Evolutionary conservation across 2,797 vertebrate species (phyloP).

Genomic region (Leptoclinus maculatus): DNA sequence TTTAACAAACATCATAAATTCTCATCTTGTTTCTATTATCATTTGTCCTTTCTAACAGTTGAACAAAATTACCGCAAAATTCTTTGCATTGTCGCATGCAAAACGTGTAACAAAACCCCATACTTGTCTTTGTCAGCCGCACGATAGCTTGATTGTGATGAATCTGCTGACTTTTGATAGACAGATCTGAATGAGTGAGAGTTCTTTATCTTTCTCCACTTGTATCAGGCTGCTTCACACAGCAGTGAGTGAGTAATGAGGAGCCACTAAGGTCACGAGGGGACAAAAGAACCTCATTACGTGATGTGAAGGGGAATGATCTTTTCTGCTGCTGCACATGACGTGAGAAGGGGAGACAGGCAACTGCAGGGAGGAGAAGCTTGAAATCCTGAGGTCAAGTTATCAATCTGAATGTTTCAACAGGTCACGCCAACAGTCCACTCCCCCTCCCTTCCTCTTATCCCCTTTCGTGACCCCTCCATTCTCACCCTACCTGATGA

Average conservation of each 20-base stretch:
- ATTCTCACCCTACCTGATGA: slow-evolving; percentile 50
- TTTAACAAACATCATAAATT: slow-evolving; percentile 35
- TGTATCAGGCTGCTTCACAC: slow-evolving; percentile 28
- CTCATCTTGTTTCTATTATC: slow-evolving; percentile 40
- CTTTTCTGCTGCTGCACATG: slow-evolving; percentile 62
- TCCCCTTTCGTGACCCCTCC: slow-evolving; percentile 39
- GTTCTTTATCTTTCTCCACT: slow-evolving; percentile 17
- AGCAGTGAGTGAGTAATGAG: slow-evolving; percentile 48
- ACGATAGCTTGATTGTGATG: slow-evolving; percentile 29
- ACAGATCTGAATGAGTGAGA: slow-evolving; percentile 26
- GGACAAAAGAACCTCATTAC: slow-evolving; percentile 43
- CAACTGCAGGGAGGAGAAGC: slow-evolving; percentile 61
- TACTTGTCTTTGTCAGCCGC: neutral
- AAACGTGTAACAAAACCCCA: slow-evolving; percentile 4
- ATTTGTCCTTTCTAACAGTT: slow-evolving; percentile 22
- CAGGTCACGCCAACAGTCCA: slow-evolving; percentile 43
- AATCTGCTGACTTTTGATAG: slow-evolving; percentile 31
- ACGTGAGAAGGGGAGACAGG: slow-evolving; percentile 77
- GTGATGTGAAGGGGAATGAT: slow-evolving; percentile 56
- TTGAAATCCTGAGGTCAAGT: slow-evolving; percentile 66
- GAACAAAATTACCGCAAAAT: neutral
- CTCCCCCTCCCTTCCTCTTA: slow-evolving; percentile 9
- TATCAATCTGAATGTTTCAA: slow-evolving; percentile 61
- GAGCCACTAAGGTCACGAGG: slow-evolving; percentile 37
- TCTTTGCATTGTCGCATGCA: slow-evolving; percentile 16